Evolutionary conservation across 2,888 invertebrate species (phyloP), one percentile per base, ranked within the genome.

Genomic region (Mythimna pallens): DNA sequence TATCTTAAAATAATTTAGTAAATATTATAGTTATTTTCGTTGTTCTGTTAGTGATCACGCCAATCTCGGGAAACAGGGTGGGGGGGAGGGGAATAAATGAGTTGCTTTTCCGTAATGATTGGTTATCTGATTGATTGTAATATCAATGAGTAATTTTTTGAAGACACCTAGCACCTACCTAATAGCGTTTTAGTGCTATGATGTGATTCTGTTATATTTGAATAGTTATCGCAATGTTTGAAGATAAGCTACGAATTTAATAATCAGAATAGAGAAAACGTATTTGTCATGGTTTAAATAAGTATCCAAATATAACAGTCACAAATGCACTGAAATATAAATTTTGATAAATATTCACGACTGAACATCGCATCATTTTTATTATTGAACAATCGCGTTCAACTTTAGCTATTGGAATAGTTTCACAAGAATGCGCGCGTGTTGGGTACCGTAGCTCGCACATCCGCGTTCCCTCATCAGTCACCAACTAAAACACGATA

Each of bases 351-450:
- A 61, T 47, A 36, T 65, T 50, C 30, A 22, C 22, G 36, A 47
- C 40, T 54, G 12, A 82, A 75, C 58, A 36, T 47, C n/a, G 40
- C 59, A 50, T 70, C 17, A 69, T 64, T 74, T 70, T 72, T 76
- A 70, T 71, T 73, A 78, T 73, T 80, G 52, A 65, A 71, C 50
- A 59, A 70, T 73, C 70, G 63, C 59, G 36, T 58, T 71, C 55
- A 68, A 55, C 62, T 62, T 59, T 65, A 59, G 47, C 73, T 52
- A 65, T 71, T 57, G 63, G 65, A 77, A 84, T 84, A 81, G 82
- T 77, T 84, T 75, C 22, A 22, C 57, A 71, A 75, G 74, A 75
- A 84, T 77, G 73, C 65, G 73, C 65, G 57, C 58, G 5, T 57
- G 52, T 70, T 47, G 59, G 66, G 52, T 65, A 67, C 63, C 59